These are phyloP conservation scores for Eurytoma adleriae DNA, from an alignment of 2,888 invertebrate genomes.

Conservation along the genomic window DNA sequence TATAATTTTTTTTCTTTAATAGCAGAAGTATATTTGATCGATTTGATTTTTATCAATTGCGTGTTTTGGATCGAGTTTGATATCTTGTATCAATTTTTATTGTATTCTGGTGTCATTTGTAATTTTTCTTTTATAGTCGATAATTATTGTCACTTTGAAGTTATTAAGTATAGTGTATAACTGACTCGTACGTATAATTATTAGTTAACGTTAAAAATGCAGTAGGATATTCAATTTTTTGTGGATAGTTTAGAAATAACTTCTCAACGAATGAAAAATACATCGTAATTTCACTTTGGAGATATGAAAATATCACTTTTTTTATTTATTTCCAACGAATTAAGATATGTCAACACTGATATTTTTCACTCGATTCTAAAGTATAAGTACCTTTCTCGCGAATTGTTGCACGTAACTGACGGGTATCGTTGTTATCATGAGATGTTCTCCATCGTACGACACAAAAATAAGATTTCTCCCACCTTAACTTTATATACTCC, in stretches of 20 bases:
- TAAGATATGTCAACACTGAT: slow-evolving; percentile 51
- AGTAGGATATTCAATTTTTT: neutral
- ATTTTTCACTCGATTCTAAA: neutral
- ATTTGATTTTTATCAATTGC: slow-evolving; percentile 39
- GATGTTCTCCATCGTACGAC: slow-evolving; percentile 19
- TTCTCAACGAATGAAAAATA: slow-evolving; percentile 15
- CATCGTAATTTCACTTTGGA: slow-evolving; percentile 26
- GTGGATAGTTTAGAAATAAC: slow-evolving; percentile 4
- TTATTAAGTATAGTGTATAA: slow-evolving; percentile 24
- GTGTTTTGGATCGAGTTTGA: slow-evolving; percentile 15
- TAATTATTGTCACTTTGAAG: slow-evolving; percentile 44
- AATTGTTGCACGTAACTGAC: slow-evolving; percentile 3
- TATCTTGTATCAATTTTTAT: slow-evolving; percentile 3
- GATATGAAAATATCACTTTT: slow-evolving; percentile 30
- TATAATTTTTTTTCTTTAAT: neutral
- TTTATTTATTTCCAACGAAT: slow-evolving; percentile 4
- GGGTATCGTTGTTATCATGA: slow-evolving; percentile 31
- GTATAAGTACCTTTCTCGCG: slow-evolving; percentile 2
- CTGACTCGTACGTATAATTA: slow-evolving; percentile 31
- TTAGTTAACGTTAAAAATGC: slow-evolving; percentile 17
- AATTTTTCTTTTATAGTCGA: slow-evolving; percentile 1
- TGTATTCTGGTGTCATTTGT: slow-evolving; percentile 1
- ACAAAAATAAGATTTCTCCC: slow-evolving; percentile 12
- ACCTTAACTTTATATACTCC: neutral
- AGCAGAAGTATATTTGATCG: slow-evolving; percentile 34